Evolutionary conservation across 2,888 invertebrate genomes (phyloP).

Genomic region (Ectemnius lituratus): DNA sequence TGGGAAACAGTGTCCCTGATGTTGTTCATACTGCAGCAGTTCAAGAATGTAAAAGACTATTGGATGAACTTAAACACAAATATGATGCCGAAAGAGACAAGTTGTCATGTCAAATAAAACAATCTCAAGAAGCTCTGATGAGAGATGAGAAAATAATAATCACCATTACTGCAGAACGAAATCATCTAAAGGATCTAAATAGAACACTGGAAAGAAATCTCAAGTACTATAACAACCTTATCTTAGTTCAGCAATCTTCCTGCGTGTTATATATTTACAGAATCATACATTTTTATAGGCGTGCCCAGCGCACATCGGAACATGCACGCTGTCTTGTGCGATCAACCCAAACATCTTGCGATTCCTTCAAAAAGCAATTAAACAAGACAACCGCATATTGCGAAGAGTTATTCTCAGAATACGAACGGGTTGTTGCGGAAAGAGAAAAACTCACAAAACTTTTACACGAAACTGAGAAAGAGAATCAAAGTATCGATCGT

Average conservation of each 20-base stretch:
- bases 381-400: slow-evolving; percentile 80
- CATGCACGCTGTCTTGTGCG: slow-evolving; percentile 77
- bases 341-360: slow-evolving; percentile 79
- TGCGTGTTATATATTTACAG: neutral
- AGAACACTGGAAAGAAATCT: slow-evolving; percentile 81
- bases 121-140: slow-evolving; percentile 77
- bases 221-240: slow-evolving; percentile 75
- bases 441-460: slow-evolving; percentile 63
- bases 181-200: slow-evolving; percentile 79
- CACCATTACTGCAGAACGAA: slow-evolving; percentile 76
- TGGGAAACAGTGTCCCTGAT: slow-evolving; percentile 81
- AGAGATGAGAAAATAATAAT: slow-evolving; percentile 79
- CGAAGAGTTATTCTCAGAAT: slow-evolving; percentile 79
- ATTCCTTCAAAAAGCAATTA: slow-evolving; percentile 79
- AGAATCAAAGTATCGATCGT: slow-evolving; percentile 70
- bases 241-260: neutral
- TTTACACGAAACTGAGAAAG: slow-evolving; percentile 68
- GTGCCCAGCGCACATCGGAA: slow-evolving; percentile 77
- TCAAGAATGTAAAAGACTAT: slow-evolving; percentile 86
- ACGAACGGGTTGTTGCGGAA: slow-evolving; percentile 78
- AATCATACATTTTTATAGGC: slow-evolving; percentile 69
- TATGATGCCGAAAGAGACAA: slow-evolving; percentile 85
- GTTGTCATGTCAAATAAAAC: slow-evolving; percentile 79
- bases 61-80: slow-evolving; percentile 87
- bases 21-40: slow-evolving; percentile 84